A percentile compares a stretch with the other conserved stretches of the same genome.
phyloP scores from a whole-genome alignment of 1,140 invertebrate genomes.

The Solenopsis invicta region DNA sequence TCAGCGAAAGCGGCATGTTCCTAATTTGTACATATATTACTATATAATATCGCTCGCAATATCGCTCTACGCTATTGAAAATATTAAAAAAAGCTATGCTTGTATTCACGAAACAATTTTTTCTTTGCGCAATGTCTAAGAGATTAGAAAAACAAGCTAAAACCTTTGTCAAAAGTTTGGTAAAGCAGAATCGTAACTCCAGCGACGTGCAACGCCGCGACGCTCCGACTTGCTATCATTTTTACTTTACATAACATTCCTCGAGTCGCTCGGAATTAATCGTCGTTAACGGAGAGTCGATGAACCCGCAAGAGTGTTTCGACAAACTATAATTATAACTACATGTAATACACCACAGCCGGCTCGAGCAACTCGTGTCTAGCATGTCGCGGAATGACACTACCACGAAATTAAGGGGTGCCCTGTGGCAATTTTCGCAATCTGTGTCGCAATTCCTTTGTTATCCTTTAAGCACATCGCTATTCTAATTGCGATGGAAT shows the following conservation, averaged over 20 bases:
- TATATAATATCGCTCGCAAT: slow-evolving; percentile 31
- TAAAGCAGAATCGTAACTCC: background rate
- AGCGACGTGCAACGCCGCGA: background rate
- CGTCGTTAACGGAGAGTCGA: background rate
- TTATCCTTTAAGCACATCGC: background rate
- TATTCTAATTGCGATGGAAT: background rate
- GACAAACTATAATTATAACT: slow-evolving; percentile 51
- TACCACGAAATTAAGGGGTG: slow-evolving; percentile 22
- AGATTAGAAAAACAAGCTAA: slow-evolving; percentile 21
- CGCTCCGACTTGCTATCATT: background rate
- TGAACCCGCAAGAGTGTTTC: background rate
- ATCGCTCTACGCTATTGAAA: slow-evolving; percentile 38
- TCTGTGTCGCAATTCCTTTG: slow-evolving; percentile 59
- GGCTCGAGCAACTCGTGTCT: slow-evolving; percentile 29
- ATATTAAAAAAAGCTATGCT: slow-evolving; percentile 31
- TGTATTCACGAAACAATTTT: slow-evolving; percentile 24
- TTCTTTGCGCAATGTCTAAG: slow-evolving; percentile 4
- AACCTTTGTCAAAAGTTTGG: background rate
- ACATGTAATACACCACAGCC: slow-evolving; percentile 56
- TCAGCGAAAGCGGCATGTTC: background rate
- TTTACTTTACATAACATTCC: slow-evolving; percentile 1
- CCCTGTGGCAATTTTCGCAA: slow-evolving; percentile 7
- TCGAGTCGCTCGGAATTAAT: slow-evolving; percentile 20
- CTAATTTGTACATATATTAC: slow-evolving; percentile 68
- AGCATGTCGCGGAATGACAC: background rate